Percentiles rank a stretch among this genome's conserved stretches.
Evolutionary conservation across 2,888 invertebrate species (phyloP).

Genomic region (Pseudococcus longispinus): DNA sequence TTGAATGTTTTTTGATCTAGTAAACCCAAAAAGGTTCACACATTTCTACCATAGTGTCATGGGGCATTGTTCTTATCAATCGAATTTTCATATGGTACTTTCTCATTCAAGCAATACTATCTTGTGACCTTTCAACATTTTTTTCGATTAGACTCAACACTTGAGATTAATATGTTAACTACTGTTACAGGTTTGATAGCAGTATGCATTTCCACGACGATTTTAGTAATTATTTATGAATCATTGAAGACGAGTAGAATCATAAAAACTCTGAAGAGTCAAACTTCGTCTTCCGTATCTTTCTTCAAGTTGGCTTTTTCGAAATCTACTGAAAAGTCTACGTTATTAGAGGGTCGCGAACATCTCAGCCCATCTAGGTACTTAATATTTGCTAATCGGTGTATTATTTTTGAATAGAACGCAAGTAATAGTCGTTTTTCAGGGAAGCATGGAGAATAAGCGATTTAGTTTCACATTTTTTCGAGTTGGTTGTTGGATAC

Average conservation of each 20-base stretch:
- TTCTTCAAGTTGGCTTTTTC: conserved; percentile 47
- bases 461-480: conserved; percentile 51
- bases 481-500: conserved; percentile 67
- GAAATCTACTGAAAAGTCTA: conserved; percentile 41
- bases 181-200: conserved; percentile 53
- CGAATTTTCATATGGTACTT: not conserved
- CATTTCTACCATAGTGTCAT: not conserved
- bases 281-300: not conserved
- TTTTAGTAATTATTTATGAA: conserved; percentile 55
- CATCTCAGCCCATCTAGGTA: not conserved
- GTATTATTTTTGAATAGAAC: not conserved
- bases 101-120: not conserved
- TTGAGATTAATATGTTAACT: not conserved
- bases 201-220: conserved; percentile 51
- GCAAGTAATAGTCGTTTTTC: not conserved
- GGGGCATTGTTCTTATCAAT: not conserved
- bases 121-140: not conserved
- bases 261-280: conserved; percentile 26
- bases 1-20: not conserved
- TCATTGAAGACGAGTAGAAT: conserved; percentile 54
- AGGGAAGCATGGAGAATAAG: conserved; percentile 51
- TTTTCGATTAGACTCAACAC: not conserved
- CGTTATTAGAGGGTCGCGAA: conserved; percentile 30
- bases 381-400: not conserved
- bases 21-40: not conserved